Evolutionary conservation across 64 coral and sea anemone genomes (phyloP).

Genomic region (Montipora cactus): DNA sequence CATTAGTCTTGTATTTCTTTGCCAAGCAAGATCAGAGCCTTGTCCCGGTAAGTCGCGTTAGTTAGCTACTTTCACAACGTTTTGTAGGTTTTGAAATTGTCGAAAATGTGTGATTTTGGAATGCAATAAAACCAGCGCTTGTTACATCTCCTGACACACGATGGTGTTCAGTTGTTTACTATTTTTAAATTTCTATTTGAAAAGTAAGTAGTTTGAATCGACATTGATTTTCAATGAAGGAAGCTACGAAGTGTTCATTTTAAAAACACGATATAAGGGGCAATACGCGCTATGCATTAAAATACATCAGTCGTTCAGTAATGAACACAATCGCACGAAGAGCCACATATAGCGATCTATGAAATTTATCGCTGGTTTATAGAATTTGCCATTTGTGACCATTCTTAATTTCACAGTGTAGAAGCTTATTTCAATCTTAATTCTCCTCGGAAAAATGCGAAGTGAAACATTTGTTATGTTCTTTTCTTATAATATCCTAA

Average conservation of each 20-base stretch:
- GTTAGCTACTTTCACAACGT: not conserved
- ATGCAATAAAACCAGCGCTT: not conserved
- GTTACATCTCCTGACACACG: not conserved
- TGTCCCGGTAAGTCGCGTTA: constrained; percentile 9
- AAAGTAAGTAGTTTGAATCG: not conserved
- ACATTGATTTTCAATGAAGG: constrained; percentile 15
- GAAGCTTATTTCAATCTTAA: not conserved
- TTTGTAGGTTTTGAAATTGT: not conserved
- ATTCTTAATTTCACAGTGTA: not conserved
- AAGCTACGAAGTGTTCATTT: constrained; percentile 11
- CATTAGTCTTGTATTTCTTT: not conserved
- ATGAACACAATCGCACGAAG: not conserved
- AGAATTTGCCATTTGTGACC: not conserved
- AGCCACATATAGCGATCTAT: not conserved
- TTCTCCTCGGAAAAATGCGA: no score
- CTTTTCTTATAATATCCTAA: not conserved
- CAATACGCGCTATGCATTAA: not conserved
- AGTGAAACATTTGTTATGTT: not conserved
- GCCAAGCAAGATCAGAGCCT: not conserved
- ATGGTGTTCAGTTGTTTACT: not conserved
- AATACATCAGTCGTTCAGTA: not conserved
- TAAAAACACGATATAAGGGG: not conserved
- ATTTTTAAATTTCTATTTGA: not conserved
- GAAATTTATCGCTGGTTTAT: not conserved
- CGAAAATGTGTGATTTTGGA: constrained; percentile 45